A percentile compares a stretch with the other conserved stretches of the same genome.
Evolutionary conservation across 2,113 vertebrate genomes (phyloP).

Genomic region (Mirounga angustirostris): DNA sequence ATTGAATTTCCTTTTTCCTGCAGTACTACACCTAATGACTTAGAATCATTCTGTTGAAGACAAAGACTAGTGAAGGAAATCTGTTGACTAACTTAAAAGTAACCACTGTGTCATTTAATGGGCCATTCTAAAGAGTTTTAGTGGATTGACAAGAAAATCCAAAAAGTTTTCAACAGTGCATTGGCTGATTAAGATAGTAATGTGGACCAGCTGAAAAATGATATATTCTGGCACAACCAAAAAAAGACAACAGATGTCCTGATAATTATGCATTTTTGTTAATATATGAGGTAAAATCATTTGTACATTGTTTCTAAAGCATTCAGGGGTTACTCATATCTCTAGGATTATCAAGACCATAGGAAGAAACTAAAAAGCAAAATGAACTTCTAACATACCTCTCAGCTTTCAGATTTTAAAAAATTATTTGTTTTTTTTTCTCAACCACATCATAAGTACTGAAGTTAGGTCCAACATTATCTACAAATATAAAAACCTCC

Average conservation of each 20-base stretch:
- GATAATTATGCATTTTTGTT: background rate
- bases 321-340: background rate
- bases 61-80: background rate
- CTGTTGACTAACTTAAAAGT: background rate
- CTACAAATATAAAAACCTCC: background rate
- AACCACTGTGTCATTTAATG: background rate
- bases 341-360: background rate
- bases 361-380: background rate
- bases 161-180: background rate
- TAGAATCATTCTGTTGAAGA: background rate
- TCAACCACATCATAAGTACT: accelerated
- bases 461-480: background rate
- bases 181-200: background rate
- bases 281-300: background rate
- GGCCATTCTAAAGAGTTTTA: background rate
- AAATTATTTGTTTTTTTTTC: background rate
- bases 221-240: background rate
- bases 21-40: background rate
- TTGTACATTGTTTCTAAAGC: background rate
- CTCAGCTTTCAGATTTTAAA: conserved; percentile 9
- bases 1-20: background rate
- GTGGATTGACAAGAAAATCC: background rate
- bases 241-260: background rate
- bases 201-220: background rate
- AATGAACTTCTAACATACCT: background rate